A percentile compares a stretch with the other conserved stretches of the same genome.
Evolutionary conservation across 2,797 vertebrate genomes (phyloP).

Genomic region (Helostoma temminkii): DNA sequence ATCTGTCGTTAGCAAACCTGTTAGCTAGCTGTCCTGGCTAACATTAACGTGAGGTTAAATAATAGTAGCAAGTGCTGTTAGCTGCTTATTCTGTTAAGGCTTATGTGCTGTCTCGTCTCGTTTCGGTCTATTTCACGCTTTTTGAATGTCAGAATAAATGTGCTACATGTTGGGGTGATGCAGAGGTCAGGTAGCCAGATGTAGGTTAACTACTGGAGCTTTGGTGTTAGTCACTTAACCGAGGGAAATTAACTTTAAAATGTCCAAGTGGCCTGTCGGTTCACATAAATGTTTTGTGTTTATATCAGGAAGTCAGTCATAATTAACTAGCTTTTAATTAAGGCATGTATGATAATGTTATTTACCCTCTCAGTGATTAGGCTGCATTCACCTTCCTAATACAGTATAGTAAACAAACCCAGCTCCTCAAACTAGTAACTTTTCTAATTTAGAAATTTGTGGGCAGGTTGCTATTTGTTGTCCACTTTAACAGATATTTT

Average conservation of each 20-base stretch:
- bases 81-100: no score
- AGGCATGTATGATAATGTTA: no score
- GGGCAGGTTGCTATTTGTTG: no score
- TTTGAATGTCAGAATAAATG: fast-evolving
- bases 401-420: no score
- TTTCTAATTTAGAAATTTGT: background rate
- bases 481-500: no score
- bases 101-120: fast-evolving
- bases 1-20: background rate
- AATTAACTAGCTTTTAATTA: background rate
- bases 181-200: background rate
- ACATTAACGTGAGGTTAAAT: no score
- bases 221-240: background rate
- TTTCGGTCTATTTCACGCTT: fast-evolving
- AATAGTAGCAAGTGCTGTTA: background rate
- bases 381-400: no score
- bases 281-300: fast-evolving
- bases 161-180: fast-evolving
- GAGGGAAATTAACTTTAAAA: background rate
- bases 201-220: background rate
- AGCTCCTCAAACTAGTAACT: no score
- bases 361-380: no score
- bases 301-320: background rate
- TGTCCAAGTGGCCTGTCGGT: fast-evolving
- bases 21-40: no score